These are phyloP conservation scores for Acropora yongei DNA, from an alignment of 64 coral and sea anemone genomes.

Conservation along the genomic window DNA sequence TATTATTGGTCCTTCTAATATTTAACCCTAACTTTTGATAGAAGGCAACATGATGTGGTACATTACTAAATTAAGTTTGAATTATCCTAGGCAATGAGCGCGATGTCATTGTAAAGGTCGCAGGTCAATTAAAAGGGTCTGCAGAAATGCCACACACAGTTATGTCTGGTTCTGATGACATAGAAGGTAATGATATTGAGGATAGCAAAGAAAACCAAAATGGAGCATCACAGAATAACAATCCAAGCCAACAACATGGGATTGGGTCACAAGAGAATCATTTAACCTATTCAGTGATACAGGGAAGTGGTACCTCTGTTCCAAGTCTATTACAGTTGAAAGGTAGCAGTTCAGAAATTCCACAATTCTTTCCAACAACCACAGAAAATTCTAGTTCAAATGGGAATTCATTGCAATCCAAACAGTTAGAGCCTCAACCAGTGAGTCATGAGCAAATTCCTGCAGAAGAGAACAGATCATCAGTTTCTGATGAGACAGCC, in stretches of 20 bases:
- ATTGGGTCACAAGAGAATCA: neutral
- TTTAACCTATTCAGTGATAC: neutral
- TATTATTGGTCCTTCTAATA: no score
- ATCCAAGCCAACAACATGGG: neutral
- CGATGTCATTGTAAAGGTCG: neutral
- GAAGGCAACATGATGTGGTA: no score
- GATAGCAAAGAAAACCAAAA: neutral
- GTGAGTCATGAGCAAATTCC: neutral
- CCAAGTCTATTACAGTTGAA: neutral
- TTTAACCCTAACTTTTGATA: no score
- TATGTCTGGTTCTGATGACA: neutral
- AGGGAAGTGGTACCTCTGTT: neutral
- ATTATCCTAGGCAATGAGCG: neutral
- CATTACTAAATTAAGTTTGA: neutral
- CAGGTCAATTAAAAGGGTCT: neutral
- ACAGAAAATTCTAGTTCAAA: no score
- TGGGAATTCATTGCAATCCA: no score
- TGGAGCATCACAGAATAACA: neutral
- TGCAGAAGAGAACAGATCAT: no score
- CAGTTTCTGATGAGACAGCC: no score
- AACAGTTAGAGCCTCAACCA: neutral
- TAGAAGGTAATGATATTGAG: neutral
- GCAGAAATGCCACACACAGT: neutral
- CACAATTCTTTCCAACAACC: no score
- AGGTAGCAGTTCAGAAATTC: neutral